These are phyloP conservation scores for Pachypeltis micranthus DNA, from an alignment of 1,140 invertebrate species.

Conservation along the genomic window DNA sequence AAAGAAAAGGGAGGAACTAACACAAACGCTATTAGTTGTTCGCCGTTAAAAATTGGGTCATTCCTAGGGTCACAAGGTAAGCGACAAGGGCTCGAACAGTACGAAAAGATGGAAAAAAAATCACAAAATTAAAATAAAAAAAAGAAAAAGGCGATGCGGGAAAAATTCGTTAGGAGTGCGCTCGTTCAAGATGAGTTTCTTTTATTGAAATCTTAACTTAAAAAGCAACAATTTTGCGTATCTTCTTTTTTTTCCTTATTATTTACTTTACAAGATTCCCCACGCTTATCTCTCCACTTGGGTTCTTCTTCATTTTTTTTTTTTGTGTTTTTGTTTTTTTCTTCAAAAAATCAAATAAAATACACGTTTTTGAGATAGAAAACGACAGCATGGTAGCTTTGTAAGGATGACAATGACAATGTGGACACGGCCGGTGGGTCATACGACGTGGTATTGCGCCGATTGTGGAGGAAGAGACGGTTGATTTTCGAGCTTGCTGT, in stretches of 20 bases:
- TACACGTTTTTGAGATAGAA: constrained; percentile 15
- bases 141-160: neutral
- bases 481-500: constrained; percentile 89
- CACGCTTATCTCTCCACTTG: neutral
- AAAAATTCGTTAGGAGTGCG: neutral
- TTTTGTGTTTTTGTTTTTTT: constrained; percentile 7
- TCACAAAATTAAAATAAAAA: neutral
- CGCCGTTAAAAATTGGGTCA: too few species aligned
- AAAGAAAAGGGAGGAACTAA: neutral
- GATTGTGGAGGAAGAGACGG: constrained; percentile 40
- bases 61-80: too few species aligned
- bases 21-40: neutral
- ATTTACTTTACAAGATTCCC: constrained; percentile 3
- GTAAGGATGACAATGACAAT: constrained; percentile 12
- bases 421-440: constrained; percentile 12
- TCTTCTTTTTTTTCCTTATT: neutral
- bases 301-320: neutral
- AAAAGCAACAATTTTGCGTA: constrained; percentile 7
- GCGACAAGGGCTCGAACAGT: too few species aligned
- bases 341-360: constrained; percentile 14
- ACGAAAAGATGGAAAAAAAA: neutral
- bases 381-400: constrained; percentile 12
- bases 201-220: constrained; percentile 6
- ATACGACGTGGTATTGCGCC: constrained; percentile 20
- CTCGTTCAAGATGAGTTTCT: neutral